Evolutionary conservation across 2,113 vertebrate genomes (phyloP), one percentile per base, ranked within the genome.

Genomic region (Microcebus ravelobensis): DNA sequence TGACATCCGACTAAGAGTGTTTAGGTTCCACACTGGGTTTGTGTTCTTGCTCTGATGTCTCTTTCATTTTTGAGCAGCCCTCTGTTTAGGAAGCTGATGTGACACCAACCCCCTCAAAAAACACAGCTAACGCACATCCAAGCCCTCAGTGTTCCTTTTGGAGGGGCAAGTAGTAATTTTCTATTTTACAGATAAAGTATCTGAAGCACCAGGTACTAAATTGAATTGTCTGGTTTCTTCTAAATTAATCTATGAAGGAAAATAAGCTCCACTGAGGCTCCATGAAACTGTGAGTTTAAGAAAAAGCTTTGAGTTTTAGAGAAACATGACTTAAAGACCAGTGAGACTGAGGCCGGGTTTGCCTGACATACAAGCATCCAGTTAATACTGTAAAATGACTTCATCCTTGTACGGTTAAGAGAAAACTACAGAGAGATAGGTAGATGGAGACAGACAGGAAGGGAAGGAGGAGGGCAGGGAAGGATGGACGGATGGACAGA

Each of bases 21-120:
- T 97, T 96, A 90, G 81, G 87, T 91, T 96, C 39, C 34, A 90
- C 39, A 34, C 9, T 15, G 52, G n/a, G 68, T 74, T 82, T 65
- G 76, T 59, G 77, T 76, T 92, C 67, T 83, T 74, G 50, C 65
- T 12, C 42, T 67, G 48, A 57, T 5, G 14, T 80, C 90, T 92
- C n/a, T 74, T 89, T 90, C 34, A 48, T 61, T 77, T 83, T 57
- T 80, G 90, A 92, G 42, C 13, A 39, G 50, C 4, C 50, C 76
- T 80, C 42, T 65, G 1, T 36, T 76, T 27, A 42, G 90, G 81
- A 81, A 92, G 88, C 50, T 10, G 21, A 2, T 0, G 1, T 8
- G 76, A 63, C 7, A 29, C 25, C 34, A 27, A 13, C 21, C 70
- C 52, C 31, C 67, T 12, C 52, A 61, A 50, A 74, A 70, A 82